Percentiles rank a stretch among this genome's conserved stretches.
phyloP scores from a whole-genome alignment of 2,888 invertebrate species.

The Nomada flava region DNA sequence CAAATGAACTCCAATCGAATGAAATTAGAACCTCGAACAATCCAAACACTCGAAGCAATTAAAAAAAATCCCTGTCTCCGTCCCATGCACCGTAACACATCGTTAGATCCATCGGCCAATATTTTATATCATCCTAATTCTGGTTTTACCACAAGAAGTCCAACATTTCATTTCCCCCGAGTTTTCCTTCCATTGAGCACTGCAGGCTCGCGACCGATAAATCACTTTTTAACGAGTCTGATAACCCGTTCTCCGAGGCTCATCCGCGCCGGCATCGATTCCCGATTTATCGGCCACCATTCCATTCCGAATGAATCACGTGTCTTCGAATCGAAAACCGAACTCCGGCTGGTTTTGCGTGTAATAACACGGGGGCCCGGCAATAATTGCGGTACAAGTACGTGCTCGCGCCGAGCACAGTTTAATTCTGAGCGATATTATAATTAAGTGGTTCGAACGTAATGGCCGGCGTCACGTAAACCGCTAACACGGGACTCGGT shows the following conservation, averaged over 20 bases:
- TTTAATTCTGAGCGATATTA: conserved; percentile 83
- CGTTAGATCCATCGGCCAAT: not conserved
- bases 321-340: conserved; percentile 59
- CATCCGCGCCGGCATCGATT: conserved; percentile 57
- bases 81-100: not conserved
- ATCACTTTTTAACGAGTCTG: conserved; percentile 62
- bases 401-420: conserved; percentile 83
- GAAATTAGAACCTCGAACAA: not conserved
- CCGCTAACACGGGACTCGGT: conserved; percentile 75
- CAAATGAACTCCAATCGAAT: not conserved
- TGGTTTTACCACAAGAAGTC: conserved; percentile 4
- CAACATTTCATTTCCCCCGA: conserved; percentile 38
- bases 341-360: conserved; percentile 68
- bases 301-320: conserved; percentile 54
- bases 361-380: conserved; percentile 74
- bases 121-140: conserved; percentile 44
- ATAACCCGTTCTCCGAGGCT: conserved; percentile 49
- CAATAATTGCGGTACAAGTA: conserved; percentile 83
- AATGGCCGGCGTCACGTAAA: conserved; percentile 83
- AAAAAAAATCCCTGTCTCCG: not conserved
- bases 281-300: conserved; percentile 53
- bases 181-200: conserved; percentile 5
- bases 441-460: conserved; percentile 83
- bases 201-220: conserved; percentile 24
- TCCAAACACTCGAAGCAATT: not conserved